Percentiles rank a stretch among this genome's conserved stretches.
phyloP scores from a whole-genome alignment of 2,113 vertebrate genomes.

The human (Homo sapiens) region DNA sequence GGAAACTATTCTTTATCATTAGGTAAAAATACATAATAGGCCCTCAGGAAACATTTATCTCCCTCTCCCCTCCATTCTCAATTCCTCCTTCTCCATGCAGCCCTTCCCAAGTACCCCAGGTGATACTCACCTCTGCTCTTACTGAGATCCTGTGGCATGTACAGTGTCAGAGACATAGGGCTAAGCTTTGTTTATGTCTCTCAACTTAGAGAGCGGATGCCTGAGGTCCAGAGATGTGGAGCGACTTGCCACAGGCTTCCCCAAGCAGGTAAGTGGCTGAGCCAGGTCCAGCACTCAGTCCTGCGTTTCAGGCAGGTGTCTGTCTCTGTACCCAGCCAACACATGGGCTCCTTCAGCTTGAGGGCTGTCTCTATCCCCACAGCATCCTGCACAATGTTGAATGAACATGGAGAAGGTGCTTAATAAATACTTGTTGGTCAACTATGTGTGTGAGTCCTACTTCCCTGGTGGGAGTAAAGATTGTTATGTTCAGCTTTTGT shows the following conservation, averaged over 20 bases:
- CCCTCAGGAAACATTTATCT: not conserved
- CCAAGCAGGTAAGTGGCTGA: not conserved
- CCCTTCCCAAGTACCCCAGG: not conserved
- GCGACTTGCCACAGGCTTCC: not conserved
- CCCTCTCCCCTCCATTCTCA: not conserved
- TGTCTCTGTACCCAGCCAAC: not conserved
- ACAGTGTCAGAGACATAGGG: not conserved
- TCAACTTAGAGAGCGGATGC: not conserved
- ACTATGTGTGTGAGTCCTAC: not conserved
- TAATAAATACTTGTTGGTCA: slow-evolving; percentile 3
- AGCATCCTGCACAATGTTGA: not conserved
- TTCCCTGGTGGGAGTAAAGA: not conserved
- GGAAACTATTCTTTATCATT: not conserved
- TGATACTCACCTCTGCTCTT: not conserved
- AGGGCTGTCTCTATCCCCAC: not conserved
- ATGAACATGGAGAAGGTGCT: not conserved
- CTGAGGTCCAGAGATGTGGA: not conserved
- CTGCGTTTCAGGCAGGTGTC: not conserved
- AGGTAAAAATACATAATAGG: not conserved
- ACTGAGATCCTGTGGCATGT: not conserved
- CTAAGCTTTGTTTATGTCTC: not conserved
- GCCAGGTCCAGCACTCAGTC: not conserved
- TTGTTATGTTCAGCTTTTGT: not conserved
- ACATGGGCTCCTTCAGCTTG: not conserved
- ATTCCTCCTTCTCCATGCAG: not conserved